Conservation (phyloP, 1,140 invertebrate genomes). For the Ectropis grisescens region DNA sequence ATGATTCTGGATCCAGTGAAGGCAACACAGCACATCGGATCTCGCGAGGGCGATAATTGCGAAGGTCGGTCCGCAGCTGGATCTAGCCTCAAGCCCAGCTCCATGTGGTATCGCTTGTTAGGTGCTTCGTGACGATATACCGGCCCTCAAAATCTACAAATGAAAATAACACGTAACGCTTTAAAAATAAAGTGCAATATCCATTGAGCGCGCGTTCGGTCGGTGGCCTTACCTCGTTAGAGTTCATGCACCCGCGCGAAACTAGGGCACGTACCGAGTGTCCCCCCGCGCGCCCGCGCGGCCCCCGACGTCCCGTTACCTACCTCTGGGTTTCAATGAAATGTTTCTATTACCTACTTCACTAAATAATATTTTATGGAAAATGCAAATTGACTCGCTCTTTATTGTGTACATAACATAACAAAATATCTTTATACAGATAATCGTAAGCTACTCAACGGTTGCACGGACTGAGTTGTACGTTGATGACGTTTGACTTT, state of each 20-base stretch:
- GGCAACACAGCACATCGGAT: constrained; percentile 5
- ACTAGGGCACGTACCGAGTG: constrained; percentile 63
- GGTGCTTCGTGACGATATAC: constrained; percentile 51
- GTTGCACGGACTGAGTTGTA: no score
- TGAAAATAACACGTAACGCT: constrained; percentile 19
- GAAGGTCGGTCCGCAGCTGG: constrained; percentile 60
- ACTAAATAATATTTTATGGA: constrained; percentile 2
- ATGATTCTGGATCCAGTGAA: no score
- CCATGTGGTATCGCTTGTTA: constrained; percentile 54
- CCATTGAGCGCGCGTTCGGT: constrained; percentile 29
- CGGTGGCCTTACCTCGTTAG: constrained; percentile 68
- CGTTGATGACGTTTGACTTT: no score
- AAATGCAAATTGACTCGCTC: no score
- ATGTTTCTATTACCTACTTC: constrained; percentile 38
- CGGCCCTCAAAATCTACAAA: constrained; percentile 14
- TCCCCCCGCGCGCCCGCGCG: constrained; percentile 35
- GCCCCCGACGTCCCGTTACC: constrained; percentile 45
- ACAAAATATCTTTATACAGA: no score
- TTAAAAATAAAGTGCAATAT: constrained; percentile 28
- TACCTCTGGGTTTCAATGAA: constrained; percentile 59
- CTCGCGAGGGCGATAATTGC: constrained; percentile 48
- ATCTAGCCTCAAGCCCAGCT: constrained; percentile 50
- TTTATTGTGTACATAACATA: no score
- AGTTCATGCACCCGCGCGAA: constrained; percentile 66
- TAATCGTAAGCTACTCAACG: no score